Evolutionary conservation across 2,888 invertebrate species (phyloP).

Genomic region (Athalia cordata): DNA sequence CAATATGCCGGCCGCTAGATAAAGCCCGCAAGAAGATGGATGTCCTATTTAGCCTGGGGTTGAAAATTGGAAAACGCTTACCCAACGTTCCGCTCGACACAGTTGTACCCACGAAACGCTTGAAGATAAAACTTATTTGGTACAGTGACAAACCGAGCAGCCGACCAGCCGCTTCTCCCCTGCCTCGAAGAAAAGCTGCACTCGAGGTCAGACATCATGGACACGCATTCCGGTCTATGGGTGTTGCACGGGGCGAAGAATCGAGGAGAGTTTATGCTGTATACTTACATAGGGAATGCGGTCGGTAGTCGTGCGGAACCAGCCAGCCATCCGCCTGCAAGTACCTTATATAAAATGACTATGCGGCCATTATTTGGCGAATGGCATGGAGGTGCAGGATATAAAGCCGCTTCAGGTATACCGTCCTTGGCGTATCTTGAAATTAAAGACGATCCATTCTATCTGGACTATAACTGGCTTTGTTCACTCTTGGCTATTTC

Average conservation of each 20-base stretch:
- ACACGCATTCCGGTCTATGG: neutral
- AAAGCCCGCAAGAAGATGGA: conserved; percentile 38
- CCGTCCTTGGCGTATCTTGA: conserved; percentile 15
- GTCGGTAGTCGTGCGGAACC: too few species aligned
- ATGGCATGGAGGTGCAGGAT: neutral
- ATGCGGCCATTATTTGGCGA: conserved; percentile 9
- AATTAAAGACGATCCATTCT: conserved; percentile 44
- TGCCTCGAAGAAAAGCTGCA: neutral
- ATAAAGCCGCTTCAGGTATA: conserved; percentile 1
- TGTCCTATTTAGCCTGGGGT: conserved; percentile 42
- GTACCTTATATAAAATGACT: neutral
- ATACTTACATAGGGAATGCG: too few species aligned
- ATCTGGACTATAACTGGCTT: conserved; percentile 41
- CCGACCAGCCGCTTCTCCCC: neutral
- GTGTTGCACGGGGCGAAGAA: neutral
- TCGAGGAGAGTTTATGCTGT: neutral
- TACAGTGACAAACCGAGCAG: conserved; percentile 28
- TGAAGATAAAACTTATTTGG: conserved; percentile 22
- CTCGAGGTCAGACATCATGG: too few species aligned
- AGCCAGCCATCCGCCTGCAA: too few species aligned
- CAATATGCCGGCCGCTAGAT: conserved; percentile 38
- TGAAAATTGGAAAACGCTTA: conserved; percentile 44
- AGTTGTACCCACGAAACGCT: neutral
- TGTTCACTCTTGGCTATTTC: conserved; percentile 43
- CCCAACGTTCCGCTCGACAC: conserved; percentile 20